A percentile compares a stretch with the other conserved stretches of the same genome.
phyloP scores from a whole-genome alignment of 2,888 invertebrate species.

The Muschampia plurimacula region DNA sequence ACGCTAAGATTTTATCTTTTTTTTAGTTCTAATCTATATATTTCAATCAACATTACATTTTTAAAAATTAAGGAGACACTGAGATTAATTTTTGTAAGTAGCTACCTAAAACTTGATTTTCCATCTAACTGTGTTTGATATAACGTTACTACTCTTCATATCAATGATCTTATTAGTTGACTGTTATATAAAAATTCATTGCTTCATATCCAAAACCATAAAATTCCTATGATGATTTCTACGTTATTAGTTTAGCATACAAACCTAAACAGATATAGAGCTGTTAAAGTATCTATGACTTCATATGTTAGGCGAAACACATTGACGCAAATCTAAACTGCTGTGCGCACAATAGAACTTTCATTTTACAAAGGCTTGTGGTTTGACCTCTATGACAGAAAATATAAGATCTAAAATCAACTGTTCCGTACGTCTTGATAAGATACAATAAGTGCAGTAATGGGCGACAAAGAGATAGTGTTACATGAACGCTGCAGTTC shows the following conservation, averaged over 20 bases:
- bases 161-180: too few species aligned
- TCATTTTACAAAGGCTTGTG: conserved; percentile 13
- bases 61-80: not conserved
- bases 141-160: too few species aligned
- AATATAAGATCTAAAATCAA: conserved; percentile 14
- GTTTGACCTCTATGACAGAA: not conserved
- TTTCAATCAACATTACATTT: too few species aligned
- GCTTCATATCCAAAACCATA: too few species aligned
- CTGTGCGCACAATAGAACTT: conserved; percentile 22
- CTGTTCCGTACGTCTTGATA: conserved; percentile 2
- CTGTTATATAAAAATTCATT: too few species aligned
- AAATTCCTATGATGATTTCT: too few species aligned
- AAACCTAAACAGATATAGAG: conserved; percentile 24
- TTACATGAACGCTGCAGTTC: conserved; percentile 50
- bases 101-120: too few species aligned
- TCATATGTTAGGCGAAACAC: conserved; percentile 37
- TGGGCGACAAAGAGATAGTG: conserved; percentile 46
- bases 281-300: conserved; percentile 36
- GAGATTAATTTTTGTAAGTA: not conserved
- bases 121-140: not conserved
- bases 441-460: conserved; percentile 38
- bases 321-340: conserved; percentile 40
- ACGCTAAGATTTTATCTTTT: too few species aligned
- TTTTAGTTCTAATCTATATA: too few species aligned
- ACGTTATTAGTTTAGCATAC: conserved; percentile 31